Conservation (phyloP, 2,888 invertebrate genomes). For the Sipha maydis region DNA sequence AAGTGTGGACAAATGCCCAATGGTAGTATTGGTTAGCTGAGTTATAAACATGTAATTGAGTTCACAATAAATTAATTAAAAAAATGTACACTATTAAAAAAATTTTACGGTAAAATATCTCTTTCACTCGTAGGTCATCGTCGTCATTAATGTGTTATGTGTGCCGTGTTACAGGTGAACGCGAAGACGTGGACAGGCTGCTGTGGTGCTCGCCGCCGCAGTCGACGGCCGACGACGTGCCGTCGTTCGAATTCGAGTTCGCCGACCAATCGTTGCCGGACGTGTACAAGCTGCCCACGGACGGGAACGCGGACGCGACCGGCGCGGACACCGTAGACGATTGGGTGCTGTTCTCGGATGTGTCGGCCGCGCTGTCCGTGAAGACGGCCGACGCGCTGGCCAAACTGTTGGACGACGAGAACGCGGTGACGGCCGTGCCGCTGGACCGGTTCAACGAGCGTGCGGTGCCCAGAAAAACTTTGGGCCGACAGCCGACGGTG, state of each 20-base stretch:
- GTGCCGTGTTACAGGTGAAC: slow-evolving; percentile 63
- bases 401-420: slow-evolving; percentile 73
- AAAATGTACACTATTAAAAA: too few relatives aligned
- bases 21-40: too few relatives aligned
- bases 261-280: slow-evolving; percentile 83
- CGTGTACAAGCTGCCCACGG: slow-evolving; percentile 78
- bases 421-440: slow-evolving; percentile 30
- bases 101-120: too few relatives aligned
- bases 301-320: slow-evolving; percentile 65
- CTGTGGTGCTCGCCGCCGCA: slow-evolving; percentile 53
- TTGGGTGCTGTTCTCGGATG: slow-evolving; percentile 84
- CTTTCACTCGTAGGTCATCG: too few relatives aligned
- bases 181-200: slow-evolving; percentile 63
- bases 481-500: slow-evolving; percentile 5
- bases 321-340: slow-evolving; percentile 66
- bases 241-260: slow-evolving; percentile 76
- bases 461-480: background rate
- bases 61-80: too few relatives aligned
- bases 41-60: too few relatives aligned
- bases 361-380: slow-evolving; percentile 80
- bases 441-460: slow-evolving; percentile 31
- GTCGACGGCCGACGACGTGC: slow-evolving; percentile 68
- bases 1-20: too few relatives aligned
- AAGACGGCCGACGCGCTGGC: slow-evolving; percentile 84
- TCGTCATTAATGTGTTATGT: too few relatives aligned